Base-by-base conservation (phyloP, 2,113 vertebrate species). In the Cettia cetti region DNA sequence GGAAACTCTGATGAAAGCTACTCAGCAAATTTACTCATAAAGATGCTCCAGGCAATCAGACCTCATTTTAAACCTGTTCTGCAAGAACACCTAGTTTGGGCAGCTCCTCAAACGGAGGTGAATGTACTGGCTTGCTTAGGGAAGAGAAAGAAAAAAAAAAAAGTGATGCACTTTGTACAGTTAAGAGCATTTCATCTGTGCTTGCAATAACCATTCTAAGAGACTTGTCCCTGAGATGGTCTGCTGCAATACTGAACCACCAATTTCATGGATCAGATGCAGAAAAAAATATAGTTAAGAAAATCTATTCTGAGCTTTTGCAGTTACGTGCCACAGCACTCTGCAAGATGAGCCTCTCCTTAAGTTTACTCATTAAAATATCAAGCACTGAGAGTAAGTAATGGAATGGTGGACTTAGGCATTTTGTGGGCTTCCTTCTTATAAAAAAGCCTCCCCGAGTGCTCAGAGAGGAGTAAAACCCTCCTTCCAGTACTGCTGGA, bases 1-100 rank as follows among this genome's bases (percentile, higher is more conserved):
- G 69, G 64, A 84, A 87, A 70, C 49, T 66, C 45, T 86, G 57
- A 81, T 21, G 40, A 93, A 88, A 94, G 42, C n/a, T 52, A 66
- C 76, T 77, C 85, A 59, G 31, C 50, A 50, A 59, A 86, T 85
- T 70, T 78, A 96, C 40, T 72, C 49, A 60, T 81, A 75, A 77
- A 82, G 95, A 95, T 93, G 82, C 91, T 93, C 40, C 23, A 33
- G 82, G 92, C 92, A 89, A 94, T 66, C 56, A 86, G 49, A 84
- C 60, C 30, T 81, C 37, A 84, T 90, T 89, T 92, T 61, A 97
- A 96, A 96, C 94, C 86, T 76, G 93, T 82, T 97, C 76, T 81
- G 76, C 94, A 88, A 90, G 93, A 96, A 94, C 92, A 56, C 92
- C 85, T 52, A 39, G 83, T 90, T 93, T 75, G 53, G 82, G 93